A percentile compares a stretch with the other conserved stretches of the same genome.
Evolutionary conservation across 1,140 invertebrate genomes (phyloP).

Genomic region (Papilio machaon): DNA sequence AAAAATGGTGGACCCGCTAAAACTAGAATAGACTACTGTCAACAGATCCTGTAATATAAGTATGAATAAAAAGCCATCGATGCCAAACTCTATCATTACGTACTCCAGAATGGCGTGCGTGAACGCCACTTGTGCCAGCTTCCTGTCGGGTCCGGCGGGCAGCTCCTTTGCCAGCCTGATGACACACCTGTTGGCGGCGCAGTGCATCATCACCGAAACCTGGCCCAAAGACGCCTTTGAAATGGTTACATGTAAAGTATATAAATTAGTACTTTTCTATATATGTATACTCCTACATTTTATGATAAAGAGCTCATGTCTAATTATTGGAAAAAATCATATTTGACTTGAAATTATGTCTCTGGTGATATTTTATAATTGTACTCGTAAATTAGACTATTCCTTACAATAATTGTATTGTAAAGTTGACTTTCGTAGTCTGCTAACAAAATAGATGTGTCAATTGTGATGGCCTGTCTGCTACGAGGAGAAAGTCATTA

Average conservation of each 20-base stretch:
- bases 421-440: too few relatives aligned
- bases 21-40: too few relatives aligned
- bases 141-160: slow-evolving; percentile 54
- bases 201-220: slow-evolving; percentile 63
- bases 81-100: background rate
- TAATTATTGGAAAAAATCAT: too few relatives aligned
- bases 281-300: background rate
- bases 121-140: slow-evolving; percentile 46
- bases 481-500: background rate
- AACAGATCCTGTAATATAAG: too few relatives aligned
- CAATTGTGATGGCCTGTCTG: background rate
- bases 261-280: background rate
- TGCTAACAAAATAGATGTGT: too few relatives aligned
- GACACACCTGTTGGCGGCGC: slow-evolving; percentile 61
- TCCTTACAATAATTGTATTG: too few relatives aligned
- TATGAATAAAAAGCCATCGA: background rate
- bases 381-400: too few relatives aligned
- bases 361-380: too few relatives aligned
- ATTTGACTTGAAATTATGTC: too few relatives aligned
- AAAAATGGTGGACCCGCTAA: too few relatives aligned
- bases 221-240: slow-evolving; percentile 62
- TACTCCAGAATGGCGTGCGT: slow-evolving; percentile 51
- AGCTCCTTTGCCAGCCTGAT: slow-evolving; percentile 56
- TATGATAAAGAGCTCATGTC: background rate
- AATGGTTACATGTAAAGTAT: slow-evolving; percentile 54